These are phyloP conservation scores for Imbricaverruca yamaguchii DNA, from an alignment of 2,888 invertebrate genomes.

Conservation along the genomic window DNA sequence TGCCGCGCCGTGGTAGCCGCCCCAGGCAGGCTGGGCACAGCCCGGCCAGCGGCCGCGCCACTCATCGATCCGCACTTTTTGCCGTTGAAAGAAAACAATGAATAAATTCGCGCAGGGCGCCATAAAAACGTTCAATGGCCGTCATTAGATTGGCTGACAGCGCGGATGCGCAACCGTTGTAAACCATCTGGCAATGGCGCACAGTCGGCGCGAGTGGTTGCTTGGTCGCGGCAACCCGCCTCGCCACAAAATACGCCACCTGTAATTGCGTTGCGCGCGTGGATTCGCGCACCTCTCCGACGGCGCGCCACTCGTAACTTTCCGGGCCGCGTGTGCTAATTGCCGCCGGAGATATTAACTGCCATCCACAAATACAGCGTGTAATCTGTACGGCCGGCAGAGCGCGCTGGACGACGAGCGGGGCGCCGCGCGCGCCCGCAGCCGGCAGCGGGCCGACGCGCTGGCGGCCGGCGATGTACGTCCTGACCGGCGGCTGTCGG, in stretches of 20 bases:
- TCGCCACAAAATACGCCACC: neutral
- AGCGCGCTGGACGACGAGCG: neutral
- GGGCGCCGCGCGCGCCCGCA: neutral
- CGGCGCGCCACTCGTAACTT: neutral
- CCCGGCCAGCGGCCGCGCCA: neutral
- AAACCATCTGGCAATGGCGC: neutral
- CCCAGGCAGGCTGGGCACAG: neutral
- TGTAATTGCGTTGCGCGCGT: neutral
- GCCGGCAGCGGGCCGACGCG: neutral
- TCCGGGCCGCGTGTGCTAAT: neutral
- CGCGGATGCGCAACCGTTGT: neutral
- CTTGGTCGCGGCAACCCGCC: neutral
- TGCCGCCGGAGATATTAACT: neutral
- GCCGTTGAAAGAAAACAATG: slow-evolving; percentile 12
- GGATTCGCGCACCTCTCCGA: neutral
- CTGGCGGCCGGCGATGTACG: neutral
- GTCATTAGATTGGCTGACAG: neutral
- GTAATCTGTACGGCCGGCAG: neutral
- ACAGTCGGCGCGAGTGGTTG: neutral
- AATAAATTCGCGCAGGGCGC: slow-evolving; percentile 2
- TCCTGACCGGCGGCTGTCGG: neutral
- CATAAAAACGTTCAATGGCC: neutral
- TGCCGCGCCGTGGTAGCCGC: neutral
- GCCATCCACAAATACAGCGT: neutral
- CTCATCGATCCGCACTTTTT: slow-evolving; percentile 1